A percentile compares a stretch with the other conserved stretches of the same genome.
Conservation (phyloP, 2,888 invertebrate genomes). For the Drosophila mimetica region DNA sequence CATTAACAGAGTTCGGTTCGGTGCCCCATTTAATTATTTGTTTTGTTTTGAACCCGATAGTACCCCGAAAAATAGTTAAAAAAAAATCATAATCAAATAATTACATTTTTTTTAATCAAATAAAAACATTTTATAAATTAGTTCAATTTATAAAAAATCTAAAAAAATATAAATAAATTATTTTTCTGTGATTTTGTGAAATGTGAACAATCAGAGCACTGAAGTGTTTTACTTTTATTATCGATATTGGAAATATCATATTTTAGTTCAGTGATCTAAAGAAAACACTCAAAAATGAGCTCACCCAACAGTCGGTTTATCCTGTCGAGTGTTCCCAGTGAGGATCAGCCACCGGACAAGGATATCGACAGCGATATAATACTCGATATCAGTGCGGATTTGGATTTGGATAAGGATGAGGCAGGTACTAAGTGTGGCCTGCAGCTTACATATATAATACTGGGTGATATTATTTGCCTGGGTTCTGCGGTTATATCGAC, state of each 20-base stretch:
- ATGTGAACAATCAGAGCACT: no score
- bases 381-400: slow-evolving; percentile 32
- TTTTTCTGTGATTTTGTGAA: not conserved
- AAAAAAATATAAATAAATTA: no score
- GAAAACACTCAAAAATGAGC: slow-evolving; percentile 29
- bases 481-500: slow-evolving; percentile 1
- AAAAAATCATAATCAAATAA: not conserved
- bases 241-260: not conserved
- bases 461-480: not conserved
- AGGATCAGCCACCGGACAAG: not conserved
- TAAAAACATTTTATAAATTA: no score
- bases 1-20: slow-evolving; percentile 9
- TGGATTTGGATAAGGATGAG: slow-evolving; percentile 46
- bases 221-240: no score
- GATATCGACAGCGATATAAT: slow-evolving; percentile 1
- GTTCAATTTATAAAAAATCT: no score
- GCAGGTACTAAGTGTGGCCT: slow-evolving; percentile 57
- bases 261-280: not conserved
- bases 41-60: no score
- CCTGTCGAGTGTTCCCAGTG: slow-evolving; percentile 20
- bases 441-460: not conserved
- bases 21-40: not conserved
- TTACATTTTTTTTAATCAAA: not conserved
- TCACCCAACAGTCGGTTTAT: slow-evolving; percentile 32
- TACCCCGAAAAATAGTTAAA: not conserved